A percentile compares a stretch with the other conserved stretches of the same genome.
Conservation (phyloP, 2,113 vertebrate genomes). For the Lanius ludovicianus region DNA sequence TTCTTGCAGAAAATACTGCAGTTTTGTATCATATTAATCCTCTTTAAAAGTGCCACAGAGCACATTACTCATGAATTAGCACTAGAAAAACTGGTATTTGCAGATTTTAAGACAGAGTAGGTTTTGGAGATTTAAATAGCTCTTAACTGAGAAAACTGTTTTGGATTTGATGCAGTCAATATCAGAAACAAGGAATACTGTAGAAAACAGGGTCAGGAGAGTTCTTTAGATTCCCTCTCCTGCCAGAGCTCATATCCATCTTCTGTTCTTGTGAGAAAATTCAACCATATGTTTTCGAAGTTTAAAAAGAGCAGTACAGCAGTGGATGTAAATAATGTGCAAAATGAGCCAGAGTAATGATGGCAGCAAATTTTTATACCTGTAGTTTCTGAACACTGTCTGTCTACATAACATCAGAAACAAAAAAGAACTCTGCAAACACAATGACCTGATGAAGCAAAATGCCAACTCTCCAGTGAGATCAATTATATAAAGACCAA, state of each 20-base stretch:
- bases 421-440: not conserved
- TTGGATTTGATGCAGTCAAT: not conserved
- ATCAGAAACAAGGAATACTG: not conserved
- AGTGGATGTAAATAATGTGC: not conserved
- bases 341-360: not conserved
- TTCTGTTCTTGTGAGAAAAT: not conserved
- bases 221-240: not conserved
- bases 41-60: not conserved
- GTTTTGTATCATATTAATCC: not conserved
- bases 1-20: not conserved
- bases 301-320: not conserved
- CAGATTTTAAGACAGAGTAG: not conserved
- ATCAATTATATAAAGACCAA: not conserved
- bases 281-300: not conserved
- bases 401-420: not conserved
- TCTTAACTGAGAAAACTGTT: not conserved
- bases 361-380: rapidly evolving
- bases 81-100: not conserved
- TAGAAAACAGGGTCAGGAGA: not conserved
- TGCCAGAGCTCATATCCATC: not conserved
- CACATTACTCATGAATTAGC: not conserved
- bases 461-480: not conserved
- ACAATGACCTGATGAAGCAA: not conserved
- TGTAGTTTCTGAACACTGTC: not conserved
- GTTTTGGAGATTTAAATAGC: not conserved